Evolutionary conservation across 2,888 invertebrate species (phyloP).

Genomic region (Nomada lathburiana): DNA sequence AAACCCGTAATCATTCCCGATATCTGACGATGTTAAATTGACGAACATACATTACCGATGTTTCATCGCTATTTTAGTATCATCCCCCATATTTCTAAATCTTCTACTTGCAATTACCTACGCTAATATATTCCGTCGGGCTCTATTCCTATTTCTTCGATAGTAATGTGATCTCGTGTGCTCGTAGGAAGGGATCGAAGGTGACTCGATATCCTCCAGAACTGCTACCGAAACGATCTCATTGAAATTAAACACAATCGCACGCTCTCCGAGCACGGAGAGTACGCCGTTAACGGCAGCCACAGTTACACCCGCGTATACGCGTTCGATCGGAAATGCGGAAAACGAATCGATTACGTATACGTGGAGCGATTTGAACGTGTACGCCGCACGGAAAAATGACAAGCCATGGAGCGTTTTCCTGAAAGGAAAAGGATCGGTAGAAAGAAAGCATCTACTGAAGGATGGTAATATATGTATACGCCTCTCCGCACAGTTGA

Average conservation of each 20-base stretch:
- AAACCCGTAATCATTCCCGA: too few species aligned
- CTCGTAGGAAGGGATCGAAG: slow-evolving; percentile 17
- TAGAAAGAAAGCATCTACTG: slow-evolving; percentile 87
- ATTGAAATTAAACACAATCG: slow-evolving; percentile 67
- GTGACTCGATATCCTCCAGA: background rate
- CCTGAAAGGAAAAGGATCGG: slow-evolving; percentile 65
- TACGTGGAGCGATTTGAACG: slow-evolving; percentile 92
- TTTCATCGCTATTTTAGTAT: too few species aligned
- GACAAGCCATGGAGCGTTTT: slow-evolving; percentile 74
- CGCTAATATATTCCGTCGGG: too few species aligned
- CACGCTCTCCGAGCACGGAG: background rate
- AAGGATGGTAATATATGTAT: slow-evolving; percentile 87
- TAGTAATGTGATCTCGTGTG: background rate
- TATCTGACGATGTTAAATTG: too few species aligned
- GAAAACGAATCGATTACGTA: slow-evolving; percentile 87
- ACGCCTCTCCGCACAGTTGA: too few species aligned
- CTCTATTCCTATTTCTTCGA: background rate
- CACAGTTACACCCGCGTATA: background rate
- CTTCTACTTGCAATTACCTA: too few species aligned
- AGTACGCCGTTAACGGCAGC: slow-evolving; percentile 9
- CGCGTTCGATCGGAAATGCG: background rate
- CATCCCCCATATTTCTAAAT: too few species aligned
- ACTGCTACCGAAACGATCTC: slow-evolving; percentile 52
- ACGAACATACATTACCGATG: too few species aligned
- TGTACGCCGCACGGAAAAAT: slow-evolving; percentile 88